phyloP scores from a whole-genome alignment of 2,888 invertebrate genomes.

The Calliopum simillimum region DNA sequence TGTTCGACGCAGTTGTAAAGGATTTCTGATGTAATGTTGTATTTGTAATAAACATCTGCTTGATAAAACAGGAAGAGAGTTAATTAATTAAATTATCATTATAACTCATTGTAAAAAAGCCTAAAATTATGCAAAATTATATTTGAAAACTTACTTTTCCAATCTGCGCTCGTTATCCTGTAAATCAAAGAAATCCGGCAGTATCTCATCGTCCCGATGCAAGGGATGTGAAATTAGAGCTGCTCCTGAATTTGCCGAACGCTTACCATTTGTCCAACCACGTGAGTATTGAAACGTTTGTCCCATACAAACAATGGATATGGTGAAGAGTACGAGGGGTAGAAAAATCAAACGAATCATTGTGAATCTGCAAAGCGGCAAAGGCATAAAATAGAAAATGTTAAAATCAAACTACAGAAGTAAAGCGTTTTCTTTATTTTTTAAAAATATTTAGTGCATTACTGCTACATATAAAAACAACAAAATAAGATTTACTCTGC shows the following conservation, averaged over 20 bases:
- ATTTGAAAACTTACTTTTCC: slow-evolving; percentile 54
- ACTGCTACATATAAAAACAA: no score
- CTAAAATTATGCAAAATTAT: neutral
- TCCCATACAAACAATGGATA: slow-evolving; percentile 66
- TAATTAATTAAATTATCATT: neutral
- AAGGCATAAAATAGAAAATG: no score
- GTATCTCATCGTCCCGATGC: slow-evolving; percentile 48
- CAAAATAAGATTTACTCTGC: no score
- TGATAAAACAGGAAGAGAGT: neutral
- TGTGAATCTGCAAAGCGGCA: no score
- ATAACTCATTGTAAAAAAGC: no score
- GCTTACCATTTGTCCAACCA: slow-evolving; percentile 82
- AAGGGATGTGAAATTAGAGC: slow-evolving; percentile 34
- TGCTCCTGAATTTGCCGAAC: slow-evolving; percentile 53
- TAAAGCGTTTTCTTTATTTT: no score
- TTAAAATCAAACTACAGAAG: no score
- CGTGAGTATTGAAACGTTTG: slow-evolving; percentile 84
- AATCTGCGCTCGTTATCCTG: slow-evolving; percentile 58
- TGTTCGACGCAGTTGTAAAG: slow-evolving; percentile 52
- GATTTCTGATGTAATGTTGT: slow-evolving; percentile 57
- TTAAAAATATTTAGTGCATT: no score
- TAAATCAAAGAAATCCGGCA: slow-evolving; percentile 58
- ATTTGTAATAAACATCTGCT: slow-evolving; percentile 60
- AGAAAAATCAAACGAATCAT: slow-evolving; percentile 57
- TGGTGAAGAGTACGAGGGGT: slow-evolving; percentile 55